Percentiles rank a stretch among this genome's conserved stretches.
Evolutionary conservation across 2,797 vertebrate species (phyloP).

Genomic region (Mus caroli): DNA sequence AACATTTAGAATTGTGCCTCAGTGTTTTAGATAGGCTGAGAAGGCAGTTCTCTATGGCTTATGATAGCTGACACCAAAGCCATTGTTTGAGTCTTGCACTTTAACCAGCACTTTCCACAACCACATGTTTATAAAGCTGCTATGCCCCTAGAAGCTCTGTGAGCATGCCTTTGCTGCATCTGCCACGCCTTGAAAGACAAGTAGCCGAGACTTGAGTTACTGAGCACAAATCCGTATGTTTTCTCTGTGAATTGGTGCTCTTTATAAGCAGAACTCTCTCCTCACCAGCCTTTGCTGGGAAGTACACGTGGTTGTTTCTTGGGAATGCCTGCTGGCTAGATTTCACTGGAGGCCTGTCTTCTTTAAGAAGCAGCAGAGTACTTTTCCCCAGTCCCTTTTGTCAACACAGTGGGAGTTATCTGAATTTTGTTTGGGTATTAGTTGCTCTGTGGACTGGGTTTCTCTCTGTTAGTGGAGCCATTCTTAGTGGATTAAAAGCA

Average conservation of each 20-base stretch:
- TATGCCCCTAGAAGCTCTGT: not conserved
- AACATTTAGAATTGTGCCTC: not conserved
- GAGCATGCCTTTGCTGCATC: not conserved
- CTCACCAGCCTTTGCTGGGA: not conserved
- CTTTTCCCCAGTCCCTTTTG: conserved; percentile 54
- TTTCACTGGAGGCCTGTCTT: not conserved
- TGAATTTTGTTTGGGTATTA: conserved; percentile 80
- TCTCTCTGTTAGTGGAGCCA: conserved; percentile 67
- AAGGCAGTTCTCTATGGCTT: not conserved
- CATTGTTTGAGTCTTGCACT: not conserved
- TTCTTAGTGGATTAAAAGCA: conserved; percentile 75
- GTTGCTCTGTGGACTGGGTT: conserved; percentile 59
- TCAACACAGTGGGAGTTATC: conserved; percentile 70
- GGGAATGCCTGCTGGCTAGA: not conserved
- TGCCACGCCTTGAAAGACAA: conserved; percentile 22
- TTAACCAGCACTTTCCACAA: conserved; percentile 11
- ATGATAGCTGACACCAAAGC: not conserved
- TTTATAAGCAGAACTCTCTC: conserved; percentile 31
- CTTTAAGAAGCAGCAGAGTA: conserved; percentile 33
- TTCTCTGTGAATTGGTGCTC: conserved; percentile 43
- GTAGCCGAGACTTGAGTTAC: not conserved
- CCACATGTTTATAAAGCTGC: not conserved
- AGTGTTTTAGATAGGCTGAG: not conserved
- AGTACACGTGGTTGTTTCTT: not conserved
- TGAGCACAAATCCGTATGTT: not conserved